Conservation (phyloP, 35 echinoderm and acorn worm genomes). For the Apostichopus japonicus region DNA sequence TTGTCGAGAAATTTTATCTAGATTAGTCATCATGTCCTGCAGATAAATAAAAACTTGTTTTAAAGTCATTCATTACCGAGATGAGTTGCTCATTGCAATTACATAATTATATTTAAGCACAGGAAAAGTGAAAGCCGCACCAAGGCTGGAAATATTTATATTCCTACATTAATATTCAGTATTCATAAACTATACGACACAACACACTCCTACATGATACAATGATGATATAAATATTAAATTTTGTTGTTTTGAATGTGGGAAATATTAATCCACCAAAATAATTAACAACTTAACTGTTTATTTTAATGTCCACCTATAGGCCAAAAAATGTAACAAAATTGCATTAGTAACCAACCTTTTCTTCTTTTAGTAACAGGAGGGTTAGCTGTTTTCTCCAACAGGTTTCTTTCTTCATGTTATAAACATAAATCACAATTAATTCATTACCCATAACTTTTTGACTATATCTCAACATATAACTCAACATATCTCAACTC, state of each 20-base stretch:
- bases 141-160: background rate
- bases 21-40: background rate
- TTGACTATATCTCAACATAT: too few species aligned
- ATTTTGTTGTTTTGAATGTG: background rate
- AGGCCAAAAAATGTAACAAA: too few species aligned
- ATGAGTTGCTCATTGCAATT: background rate
- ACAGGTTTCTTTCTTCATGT: too few species aligned
- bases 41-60: background rate
- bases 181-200: background rate
- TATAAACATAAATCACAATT: too few species aligned
- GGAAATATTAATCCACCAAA: background rate
- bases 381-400: too few species aligned
- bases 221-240: background rate
- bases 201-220: background rate
- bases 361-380: too few species aligned
- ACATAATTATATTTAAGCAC: background rate
- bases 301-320: background rate
- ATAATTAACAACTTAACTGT: background rate
- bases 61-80: background rate
- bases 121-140: background rate
- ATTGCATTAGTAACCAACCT: too few species aligned
- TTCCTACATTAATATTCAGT: background rate
- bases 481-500: too few species aligned
- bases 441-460: too few species aligned
- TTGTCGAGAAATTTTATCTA: background rate